Conservation (phyloP, 2,888 invertebrate species). For the Holacanthella duospinosa region DNA sequence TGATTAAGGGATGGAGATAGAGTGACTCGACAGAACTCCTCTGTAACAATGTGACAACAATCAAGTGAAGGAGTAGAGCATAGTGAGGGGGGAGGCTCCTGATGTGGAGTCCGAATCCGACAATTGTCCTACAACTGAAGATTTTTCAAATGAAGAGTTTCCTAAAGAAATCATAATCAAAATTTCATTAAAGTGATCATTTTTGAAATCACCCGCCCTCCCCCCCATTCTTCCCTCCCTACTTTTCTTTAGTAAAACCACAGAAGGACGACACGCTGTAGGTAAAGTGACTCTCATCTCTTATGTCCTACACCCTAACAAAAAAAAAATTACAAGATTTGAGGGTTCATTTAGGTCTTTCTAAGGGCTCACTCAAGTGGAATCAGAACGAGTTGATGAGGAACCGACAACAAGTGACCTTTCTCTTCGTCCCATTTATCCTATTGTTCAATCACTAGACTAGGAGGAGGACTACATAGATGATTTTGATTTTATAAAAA, state of each 20-base stretch:
- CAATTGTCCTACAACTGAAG: conserved; percentile 16
- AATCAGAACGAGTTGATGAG: no score
- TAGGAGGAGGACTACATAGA: no score
- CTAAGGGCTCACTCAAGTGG: background rate
- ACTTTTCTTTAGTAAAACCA: background rate
- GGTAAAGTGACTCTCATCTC: background rate
- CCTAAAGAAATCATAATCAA: conserved; percentile 3
- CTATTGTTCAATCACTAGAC: no score
- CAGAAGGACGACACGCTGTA: background rate
- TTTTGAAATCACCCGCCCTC: background rate
- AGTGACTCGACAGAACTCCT: background rate
- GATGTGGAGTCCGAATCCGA: conserved; percentile 23
- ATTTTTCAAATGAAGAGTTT: conserved; percentile 18
- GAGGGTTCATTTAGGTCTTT: no score
- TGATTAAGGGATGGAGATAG: background rate
- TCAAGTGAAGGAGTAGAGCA: conserved; percentile 25
- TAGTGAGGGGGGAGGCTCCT: conserved; percentile 19
- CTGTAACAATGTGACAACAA: background rate
- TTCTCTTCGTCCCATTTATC: no score
- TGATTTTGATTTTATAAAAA: no score
- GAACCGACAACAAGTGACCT: no score
- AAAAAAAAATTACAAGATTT: no score
- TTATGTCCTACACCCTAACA: no score
- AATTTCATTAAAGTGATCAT: conserved; percentile 6
- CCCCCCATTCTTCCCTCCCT: background rate